phyloP scores from a whole-genome alignment of 2,888 invertebrate genomes.

The Ommatoiulus sabulosus region DNA sequence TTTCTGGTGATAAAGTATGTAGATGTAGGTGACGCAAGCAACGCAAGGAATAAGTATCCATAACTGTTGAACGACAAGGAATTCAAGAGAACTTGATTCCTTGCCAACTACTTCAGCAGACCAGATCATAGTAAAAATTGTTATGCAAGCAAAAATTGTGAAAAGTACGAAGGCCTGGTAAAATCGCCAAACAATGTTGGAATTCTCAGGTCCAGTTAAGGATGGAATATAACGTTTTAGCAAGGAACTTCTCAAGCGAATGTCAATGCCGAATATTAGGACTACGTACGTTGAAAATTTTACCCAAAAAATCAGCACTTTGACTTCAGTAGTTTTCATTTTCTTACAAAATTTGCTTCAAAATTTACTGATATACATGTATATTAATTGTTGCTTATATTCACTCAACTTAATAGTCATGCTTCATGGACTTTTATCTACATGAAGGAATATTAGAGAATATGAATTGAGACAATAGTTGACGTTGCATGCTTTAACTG shows the following conservation, averaged over 20 bases:
- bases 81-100: not conserved
- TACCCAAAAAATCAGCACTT: not conserved
- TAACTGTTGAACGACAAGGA: not conserved
- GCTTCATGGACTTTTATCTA: too few relatives aligned
- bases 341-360: not conserved
- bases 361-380: too few relatives aligned
- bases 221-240: not conserved
- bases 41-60: not conserved
- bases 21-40: not conserved
- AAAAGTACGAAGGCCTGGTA: not conserved
- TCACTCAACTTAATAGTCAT: too few relatives aligned
- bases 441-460: too few relatives aligned
- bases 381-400: too few relatives aligned
- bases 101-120: not conserved
- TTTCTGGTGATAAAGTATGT: not conserved
- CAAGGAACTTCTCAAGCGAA: not conserved
- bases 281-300: not conserved
- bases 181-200: not conserved
- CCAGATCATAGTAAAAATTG: not conserved
- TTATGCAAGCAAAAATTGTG: not conserved
- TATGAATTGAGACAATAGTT: too few relatives aligned
- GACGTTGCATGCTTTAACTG: too few relatives aligned
- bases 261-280: conserved; percentile 41
- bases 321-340: not conserved
- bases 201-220: not conserved